A percentile compares a stretch with the other conserved stretches of the same genome.
These are phyloP conservation scores for Apamea epomidion DNA, from an alignment of 2,888 invertebrate species.

Conservation along the genomic window DNA sequence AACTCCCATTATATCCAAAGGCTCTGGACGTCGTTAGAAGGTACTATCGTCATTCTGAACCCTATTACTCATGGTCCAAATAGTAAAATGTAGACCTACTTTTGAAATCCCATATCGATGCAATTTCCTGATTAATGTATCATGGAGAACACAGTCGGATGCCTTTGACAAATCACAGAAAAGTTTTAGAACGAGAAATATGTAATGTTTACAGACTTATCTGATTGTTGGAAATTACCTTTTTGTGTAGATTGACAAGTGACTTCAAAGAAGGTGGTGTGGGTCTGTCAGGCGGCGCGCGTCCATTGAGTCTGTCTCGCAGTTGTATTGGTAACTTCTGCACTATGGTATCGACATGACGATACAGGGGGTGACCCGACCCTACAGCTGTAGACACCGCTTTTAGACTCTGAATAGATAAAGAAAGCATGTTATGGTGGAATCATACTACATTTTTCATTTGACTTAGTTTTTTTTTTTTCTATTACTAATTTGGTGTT, in stretches of 20 bases:
- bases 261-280: slow-evolving; percentile 94
- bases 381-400: slow-evolving; percentile 94
- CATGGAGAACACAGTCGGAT: background rate
- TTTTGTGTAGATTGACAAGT: slow-evolving; percentile 96
- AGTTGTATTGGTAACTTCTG: slow-evolving; percentile 96
- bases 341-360: slow-evolving; percentile 96
- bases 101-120: background rate
- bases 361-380: slow-evolving; percentile 93
- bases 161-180: background rate
- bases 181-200: background rate
- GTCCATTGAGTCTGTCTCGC: slow-evolving; percentile 92
- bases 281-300: slow-evolving; percentile 90
- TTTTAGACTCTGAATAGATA: slow-evolving; percentile 93
- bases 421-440: background rate
- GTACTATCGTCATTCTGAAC: background rate
- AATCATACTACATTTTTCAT: background rate
- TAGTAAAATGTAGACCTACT: background rate
- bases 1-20: background rate
- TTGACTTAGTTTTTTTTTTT: background rate
- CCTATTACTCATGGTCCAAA: too few species aligned
- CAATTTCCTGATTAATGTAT: background rate
- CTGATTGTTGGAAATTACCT: slow-evolving; percentile 88
- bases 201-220: background rate
- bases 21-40: background rate
- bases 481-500: background rate